phyloP scores from a whole-genome alignment of 2,797 vertebrate genomes.

The Cheracebus regulus region DNA sequence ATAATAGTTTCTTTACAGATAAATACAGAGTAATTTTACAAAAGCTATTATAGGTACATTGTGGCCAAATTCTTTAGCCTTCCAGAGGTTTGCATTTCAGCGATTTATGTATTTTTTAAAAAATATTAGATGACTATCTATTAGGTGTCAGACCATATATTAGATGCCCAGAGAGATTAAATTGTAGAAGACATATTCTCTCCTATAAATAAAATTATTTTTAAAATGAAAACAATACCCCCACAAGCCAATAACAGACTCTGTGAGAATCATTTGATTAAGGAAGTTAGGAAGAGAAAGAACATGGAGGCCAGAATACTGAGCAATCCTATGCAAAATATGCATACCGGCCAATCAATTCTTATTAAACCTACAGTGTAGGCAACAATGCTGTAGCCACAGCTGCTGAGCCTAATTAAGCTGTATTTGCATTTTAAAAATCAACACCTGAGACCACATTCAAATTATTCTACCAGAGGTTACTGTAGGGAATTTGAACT shows the following conservation, averaged over 20 bases:
- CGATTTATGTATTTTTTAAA: neutral
- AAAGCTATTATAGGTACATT: neutral
- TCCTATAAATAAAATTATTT: neutral
- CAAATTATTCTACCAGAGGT: slow-evolving; percentile 53
- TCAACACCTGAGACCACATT: slow-evolving; percentile 52
- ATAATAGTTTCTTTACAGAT: neutral
- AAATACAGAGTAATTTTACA: neutral
- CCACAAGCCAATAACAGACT: neutral
- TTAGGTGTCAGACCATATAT: neutral
- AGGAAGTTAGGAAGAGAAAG: neutral
- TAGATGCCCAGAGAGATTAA: neutral
- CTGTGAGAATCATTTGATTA: neutral
- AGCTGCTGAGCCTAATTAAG: slow-evolving; percentile 50
- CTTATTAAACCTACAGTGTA: neutral
- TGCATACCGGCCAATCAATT: neutral
- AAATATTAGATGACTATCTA: neutral
- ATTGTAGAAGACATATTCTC: neutral
- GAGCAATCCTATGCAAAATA: neutral
- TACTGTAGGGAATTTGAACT: slow-evolving; percentile 53
- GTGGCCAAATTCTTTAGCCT: neutral
- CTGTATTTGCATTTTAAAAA: slow-evolving; percentile 55
- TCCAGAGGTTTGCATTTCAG: neutral
- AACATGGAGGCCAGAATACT: neutral
- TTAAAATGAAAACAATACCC: neutral
- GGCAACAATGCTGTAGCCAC: neutral